A percentile compares a stretch with the other conserved stretches of the same genome.
Conservation (phyloP, 2,113 vertebrate species). For the Leptocoma aspasia region DNA sequence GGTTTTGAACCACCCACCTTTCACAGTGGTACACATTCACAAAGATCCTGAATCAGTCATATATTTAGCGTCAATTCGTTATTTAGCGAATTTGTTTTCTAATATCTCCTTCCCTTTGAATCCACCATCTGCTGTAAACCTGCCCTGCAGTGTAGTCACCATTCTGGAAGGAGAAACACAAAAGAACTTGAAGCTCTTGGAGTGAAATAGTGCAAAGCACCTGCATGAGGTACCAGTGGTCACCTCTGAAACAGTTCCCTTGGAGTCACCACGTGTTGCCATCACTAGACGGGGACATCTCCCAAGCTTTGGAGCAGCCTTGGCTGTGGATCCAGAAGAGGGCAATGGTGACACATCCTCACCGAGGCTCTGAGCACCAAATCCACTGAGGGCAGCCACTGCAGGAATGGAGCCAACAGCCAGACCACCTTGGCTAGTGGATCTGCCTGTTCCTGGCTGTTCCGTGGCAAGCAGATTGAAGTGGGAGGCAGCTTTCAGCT, state of each 20-base stretch:
- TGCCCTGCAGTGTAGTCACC: background rate
- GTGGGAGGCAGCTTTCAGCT: conserved; percentile 63
- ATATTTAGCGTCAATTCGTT: background rate
- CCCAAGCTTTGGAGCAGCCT: conserved; percentile 22
- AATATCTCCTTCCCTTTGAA: background rate
- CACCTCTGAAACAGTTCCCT: background rate
- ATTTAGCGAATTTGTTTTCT: too few species aligned
- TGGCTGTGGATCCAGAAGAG: conserved; percentile 53
- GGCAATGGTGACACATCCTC: conserved; percentile 60
- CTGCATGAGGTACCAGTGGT: background rate
- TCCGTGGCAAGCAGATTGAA: conserved; percentile 61
- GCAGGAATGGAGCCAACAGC: background rate
- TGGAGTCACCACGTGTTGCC: background rate
- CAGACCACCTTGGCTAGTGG: conserved; percentile 31
- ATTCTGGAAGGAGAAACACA: background rate
- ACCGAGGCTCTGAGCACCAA: background rate
- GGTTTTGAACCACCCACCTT: background rate
- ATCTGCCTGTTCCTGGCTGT: conserved; percentile 40
- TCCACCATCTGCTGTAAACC: background rate
- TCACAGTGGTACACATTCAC: background rate
- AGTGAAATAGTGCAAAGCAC: background rate
- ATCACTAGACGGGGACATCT: background rate
- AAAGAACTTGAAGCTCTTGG: background rate
- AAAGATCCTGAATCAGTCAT: background rate
- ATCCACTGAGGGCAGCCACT: background rate